Evolutionary conservation across 2,113 vertebrate species (phyloP).

Genomic region (Petaurus breviceps): DNA sequence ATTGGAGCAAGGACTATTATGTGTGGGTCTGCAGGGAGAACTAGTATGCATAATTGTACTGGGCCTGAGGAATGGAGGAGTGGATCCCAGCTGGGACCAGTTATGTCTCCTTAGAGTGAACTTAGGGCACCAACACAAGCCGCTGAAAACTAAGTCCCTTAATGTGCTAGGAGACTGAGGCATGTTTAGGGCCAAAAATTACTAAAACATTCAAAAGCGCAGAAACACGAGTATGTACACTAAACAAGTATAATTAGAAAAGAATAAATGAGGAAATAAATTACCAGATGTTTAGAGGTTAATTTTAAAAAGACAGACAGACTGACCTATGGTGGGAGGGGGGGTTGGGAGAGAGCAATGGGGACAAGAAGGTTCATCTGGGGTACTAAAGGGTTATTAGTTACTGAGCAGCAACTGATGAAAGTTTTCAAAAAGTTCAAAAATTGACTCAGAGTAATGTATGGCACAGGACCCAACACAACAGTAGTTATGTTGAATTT

Average conservation of each 20-base stretch:
- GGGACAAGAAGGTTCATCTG: neutral
- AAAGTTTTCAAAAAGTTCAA: neutral
- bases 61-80: neutral
- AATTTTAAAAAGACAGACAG: neutral
- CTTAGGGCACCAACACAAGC: too few relatives aligned
- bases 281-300: neutral
- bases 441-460: neutral
- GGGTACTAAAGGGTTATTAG: neutral
- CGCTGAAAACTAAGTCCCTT: neutral
- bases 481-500: neutral
- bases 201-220: neutral
- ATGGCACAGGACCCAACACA: neutral
- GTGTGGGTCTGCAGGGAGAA: neutral
- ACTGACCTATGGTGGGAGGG: neutral
- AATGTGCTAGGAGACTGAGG: neutral
- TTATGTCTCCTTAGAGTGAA: neutral
- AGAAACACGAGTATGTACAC: neutral
- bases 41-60: neutral
- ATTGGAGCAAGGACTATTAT: neutral
- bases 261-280: neutral
- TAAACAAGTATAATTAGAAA: neutral
- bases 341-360: neutral
- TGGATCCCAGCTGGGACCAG: neutral
- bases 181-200: neutral
- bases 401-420: neutral